Evolutionary conservation across 2,797 vertebrate genomes (phyloP).

Genomic region (Pangasius larnaudii): DNA sequence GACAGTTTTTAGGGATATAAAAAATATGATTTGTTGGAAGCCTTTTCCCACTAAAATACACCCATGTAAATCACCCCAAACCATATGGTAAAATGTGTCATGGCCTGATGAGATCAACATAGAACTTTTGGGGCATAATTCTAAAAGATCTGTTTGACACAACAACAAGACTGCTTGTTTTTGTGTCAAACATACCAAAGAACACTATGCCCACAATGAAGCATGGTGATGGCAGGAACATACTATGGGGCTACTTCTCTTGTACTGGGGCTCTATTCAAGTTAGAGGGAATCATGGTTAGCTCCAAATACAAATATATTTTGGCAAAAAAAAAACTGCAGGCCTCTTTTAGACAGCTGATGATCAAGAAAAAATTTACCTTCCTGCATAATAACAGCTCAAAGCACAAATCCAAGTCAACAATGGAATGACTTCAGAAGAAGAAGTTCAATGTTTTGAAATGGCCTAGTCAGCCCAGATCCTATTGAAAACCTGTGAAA

Average conservation of each 20-base stretch:
- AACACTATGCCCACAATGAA: neutral
- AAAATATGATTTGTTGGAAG: neutral
- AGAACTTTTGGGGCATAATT: neutral
- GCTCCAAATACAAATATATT: neutral
- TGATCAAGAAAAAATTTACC: neutral
- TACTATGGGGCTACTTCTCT: neutral
- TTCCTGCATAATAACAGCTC: neutral
- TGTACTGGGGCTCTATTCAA: neutral
- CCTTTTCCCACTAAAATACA: too few relatives aligned
- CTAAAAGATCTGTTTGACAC: neutral
- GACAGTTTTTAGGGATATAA: neutral
- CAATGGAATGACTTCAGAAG: too few relatives aligned
- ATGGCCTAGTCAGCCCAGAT: neutral
- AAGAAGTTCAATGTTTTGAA: too few relatives aligned
- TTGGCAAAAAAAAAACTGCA: too few relatives aligned
- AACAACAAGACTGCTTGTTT: neutral
- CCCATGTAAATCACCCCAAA: too few relatives aligned
- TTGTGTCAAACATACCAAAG: neutral
- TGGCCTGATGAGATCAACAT: neutral
- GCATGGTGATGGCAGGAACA: neutral
- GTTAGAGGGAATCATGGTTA: neutral
- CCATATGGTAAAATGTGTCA: too few relatives aligned
- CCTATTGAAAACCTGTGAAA: neutral
- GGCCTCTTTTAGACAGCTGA: too few relatives aligned
- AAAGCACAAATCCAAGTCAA: neutral